Percentiles rank a stretch among this genome's conserved stretches.
phyloP scores from a whole-genome alignment of 2,888 invertebrate genomes.

The Heliconius ethilla region DNA sequence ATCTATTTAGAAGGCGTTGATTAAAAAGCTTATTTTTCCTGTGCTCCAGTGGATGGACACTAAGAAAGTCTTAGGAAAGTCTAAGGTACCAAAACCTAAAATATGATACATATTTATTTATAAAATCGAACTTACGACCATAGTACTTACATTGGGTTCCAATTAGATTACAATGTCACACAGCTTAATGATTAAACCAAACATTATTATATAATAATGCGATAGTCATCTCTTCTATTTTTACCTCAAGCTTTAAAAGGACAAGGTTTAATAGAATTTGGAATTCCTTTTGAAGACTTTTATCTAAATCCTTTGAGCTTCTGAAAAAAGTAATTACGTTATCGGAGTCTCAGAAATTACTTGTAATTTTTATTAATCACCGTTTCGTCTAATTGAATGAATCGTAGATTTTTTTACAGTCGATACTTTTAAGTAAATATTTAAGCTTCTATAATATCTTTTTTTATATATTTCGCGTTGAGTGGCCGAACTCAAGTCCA shows the following conservation, averaged over 20 bases:
- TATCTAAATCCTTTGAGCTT: conserved; percentile 15
- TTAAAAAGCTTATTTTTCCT: too few relatives aligned
- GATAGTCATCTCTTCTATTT: conserved; percentile 11
- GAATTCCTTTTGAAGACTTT: conserved; percentile 21
- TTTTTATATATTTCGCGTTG: too few relatives aligned
- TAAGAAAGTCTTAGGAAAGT: too few relatives aligned
- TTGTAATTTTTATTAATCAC: not conserved
- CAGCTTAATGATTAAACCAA: not conserved
- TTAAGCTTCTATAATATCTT: too few relatives aligned
- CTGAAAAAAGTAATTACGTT: conserved; percentile 10
- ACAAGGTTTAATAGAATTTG: conserved; percentile 21
- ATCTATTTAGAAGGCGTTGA: too few relatives aligned
- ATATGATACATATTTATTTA: conserved; percentile 1
- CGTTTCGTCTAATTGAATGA: not conserved
- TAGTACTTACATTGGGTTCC: not conserved
- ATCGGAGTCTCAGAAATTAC: not conserved
- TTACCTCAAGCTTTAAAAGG: conserved; percentile 21
- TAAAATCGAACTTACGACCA: not conserved
- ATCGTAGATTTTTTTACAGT: too few relatives aligned
- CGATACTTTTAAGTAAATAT: too few relatives aligned
- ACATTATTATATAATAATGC: not conserved
- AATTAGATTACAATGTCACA: not conserved
- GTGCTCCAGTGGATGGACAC: too few relatives aligned
- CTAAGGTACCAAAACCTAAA: not conserved
- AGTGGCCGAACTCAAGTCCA: too few relatives aligned